Base-by-base conservation (phyloP, 2,113 vertebrate species). In the Leptobrachium ailaonicum region DNA sequence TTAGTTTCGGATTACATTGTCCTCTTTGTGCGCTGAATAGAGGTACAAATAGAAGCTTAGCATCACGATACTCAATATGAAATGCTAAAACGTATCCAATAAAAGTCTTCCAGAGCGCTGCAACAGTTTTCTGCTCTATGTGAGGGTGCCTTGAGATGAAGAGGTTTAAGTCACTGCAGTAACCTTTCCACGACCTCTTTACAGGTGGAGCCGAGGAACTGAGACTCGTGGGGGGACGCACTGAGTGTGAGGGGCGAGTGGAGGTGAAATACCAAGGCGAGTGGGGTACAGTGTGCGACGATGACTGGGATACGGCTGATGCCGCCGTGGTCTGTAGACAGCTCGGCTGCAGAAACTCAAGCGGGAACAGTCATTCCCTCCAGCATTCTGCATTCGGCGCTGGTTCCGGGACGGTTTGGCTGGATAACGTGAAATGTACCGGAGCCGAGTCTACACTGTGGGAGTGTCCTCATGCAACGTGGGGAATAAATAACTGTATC, bases 211-310 rank as follows among this genome's bases (percentile, higher is more conserved):
- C 87, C 0, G 63, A 76, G 32, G 44, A 76, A 62, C 5, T 88
- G 40, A 82, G 91, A 4, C 86, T 95, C 79, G 86, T 67, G 0
- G 82, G 87, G 0, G 87, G 87, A 1, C 2, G 9, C 2, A 14
- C 41, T 0, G 0, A n/a, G 40, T 87, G 80, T 0, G 84, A 91
- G 77, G 95, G 94, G n/a, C 88, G 91, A 0, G 94, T 95, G 83
- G 94, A 95, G 83, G 77, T 95, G 73, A 94, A 89, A 84, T 92
- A 95, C 32, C 41, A 82, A 1, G 92, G 91, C 2, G 73, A 75
- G 79, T 95, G 94, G 94, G 94, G 95, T 10, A 94, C 94, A 0
- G 89, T 94, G 79, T 95, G 94, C 71, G 93, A 95, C 9, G 92
- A 95, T 14, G 60, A 80, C 41, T 96, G 93, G 92, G 90, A 90